Percentiles rank a stretch among this genome's conserved stretches.
phyloP scores from a whole-genome alignment of 2,113 vertebrate species.

The Coturnix japonica region DNA sequence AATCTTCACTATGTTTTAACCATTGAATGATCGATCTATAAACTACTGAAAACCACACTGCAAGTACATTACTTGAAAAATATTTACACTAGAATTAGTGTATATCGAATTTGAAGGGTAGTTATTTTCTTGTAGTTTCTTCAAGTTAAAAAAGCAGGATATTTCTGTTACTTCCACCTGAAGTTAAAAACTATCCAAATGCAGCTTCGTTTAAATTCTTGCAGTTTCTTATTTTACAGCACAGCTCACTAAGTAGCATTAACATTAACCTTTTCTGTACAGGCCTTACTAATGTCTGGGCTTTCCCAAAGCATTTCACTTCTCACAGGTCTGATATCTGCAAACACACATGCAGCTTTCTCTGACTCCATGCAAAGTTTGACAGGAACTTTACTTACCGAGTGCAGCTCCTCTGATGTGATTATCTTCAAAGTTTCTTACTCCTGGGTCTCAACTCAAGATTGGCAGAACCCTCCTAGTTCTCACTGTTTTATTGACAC shows the following conservation, averaged over 20 bases:
- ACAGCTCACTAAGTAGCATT: neutral
- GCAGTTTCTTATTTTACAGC: neutral
- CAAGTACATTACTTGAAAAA: neutral
- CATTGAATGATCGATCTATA: neutral
- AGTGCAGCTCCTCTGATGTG: neutral
- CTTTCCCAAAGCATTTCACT: neutral
- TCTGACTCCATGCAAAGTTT: conserved; percentile 35
- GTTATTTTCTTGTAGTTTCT: neutral
- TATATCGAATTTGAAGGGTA: neutral
- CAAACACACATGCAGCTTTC: neutral
- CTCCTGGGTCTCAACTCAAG: conserved; percentile 50
- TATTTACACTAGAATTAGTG: neutral
- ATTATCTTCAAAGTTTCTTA: conserved; percentile 55
- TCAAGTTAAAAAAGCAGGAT: neutral
- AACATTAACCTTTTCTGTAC: neutral
- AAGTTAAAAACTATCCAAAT: neutral
- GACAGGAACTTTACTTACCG: conserved; percentile 54
- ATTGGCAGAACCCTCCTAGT: conserved; percentile 27
- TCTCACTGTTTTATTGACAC: conserved; percentile 40
- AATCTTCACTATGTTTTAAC: neutral
- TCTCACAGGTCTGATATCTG: neutral
- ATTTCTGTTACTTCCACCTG: neutral
- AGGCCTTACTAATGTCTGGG: neutral
- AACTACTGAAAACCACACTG: neutral
- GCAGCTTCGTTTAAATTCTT: neutral